Base-by-base conservation (phyloP, 2,113 vertebrate genomes). In the Gadus chalcogrammus region DNA sequence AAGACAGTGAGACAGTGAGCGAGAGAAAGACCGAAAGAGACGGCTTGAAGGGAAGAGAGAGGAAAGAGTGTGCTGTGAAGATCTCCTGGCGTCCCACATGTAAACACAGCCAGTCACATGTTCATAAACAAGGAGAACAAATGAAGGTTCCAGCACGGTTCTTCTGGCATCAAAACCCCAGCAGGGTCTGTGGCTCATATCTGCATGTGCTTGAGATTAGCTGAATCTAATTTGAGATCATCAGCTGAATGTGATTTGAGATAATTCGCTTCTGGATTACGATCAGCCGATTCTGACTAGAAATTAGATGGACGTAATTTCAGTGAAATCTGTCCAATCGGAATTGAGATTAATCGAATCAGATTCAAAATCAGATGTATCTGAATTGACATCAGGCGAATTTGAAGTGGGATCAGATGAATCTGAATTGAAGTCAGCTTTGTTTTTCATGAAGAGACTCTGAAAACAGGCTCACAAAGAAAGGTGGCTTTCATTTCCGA, bases 51-150 rank as follows among this genome's bases (percentile, higher is more conserved):
- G 31, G 6, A 35, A 48, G 42, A 48, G 42, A 48, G 15, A 68
- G 71, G 60, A 61, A 55, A 15, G 28, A 28, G 35, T 9, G 24
- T 12, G 55, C 15, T 59, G n/a, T 18, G 58, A 28, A 17, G 16
- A 13, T 48, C 9, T 79, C 80, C 81, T 86, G 83, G 85, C 87
- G 70, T 64, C 75, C 15, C 77, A 69, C 75, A 56, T 70, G 69
- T 91, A 91, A 90, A 91, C 87, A 89, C 55, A 72, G 68, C 31
- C 64, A 87, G 83, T 88, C 86, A 87, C 79, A 56, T 68, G 76
- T 73, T 68, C 74, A 87, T 90, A 91, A 90, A 91, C 88, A 89
- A 24, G 28, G 79, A 73, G 85, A 85, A 85, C 76, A 75, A 81
- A 84, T 80, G 70, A 35, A 35, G 31, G 31, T 69, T 75, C 68